phyloP scores from a whole-genome alignment of 1,140 invertebrate genomes.

The Tribolium madens region DNA sequence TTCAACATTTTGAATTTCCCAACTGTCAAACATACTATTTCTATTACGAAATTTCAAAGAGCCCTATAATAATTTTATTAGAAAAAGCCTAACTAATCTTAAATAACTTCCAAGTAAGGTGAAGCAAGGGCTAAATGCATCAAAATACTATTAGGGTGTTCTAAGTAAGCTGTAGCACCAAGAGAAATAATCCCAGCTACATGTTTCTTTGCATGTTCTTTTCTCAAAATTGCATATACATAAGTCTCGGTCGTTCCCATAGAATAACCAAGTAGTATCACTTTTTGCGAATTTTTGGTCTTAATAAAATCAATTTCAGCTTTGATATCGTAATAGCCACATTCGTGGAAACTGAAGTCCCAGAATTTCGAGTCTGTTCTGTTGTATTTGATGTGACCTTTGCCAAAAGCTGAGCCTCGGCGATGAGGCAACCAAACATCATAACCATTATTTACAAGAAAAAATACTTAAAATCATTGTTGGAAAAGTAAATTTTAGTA shows the following conservation, averaged over 20 bases:
- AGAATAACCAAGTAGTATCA: constrained; percentile 20
- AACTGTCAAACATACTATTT: not conserved
- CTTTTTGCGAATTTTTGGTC: not conserved
- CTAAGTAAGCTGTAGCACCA: constrained; percentile 79
- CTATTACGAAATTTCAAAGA: not conserved
- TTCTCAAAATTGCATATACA: constrained; percentile 24
- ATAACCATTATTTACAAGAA: constrained; percentile 13
- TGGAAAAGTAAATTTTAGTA: not conserved
- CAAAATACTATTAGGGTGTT: constrained; percentile 68
- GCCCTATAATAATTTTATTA: not conserved
- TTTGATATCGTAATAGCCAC: constrained; percentile 17
- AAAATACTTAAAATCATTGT: constrained; percentile 9
- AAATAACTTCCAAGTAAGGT: constrained; percentile 46
- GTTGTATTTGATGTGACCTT: constrained; percentile 4
- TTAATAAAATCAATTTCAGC: constrained; percentile 23
- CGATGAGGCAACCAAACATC: constrained; percentile 23
- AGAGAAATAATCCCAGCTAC: constrained; percentile 71
- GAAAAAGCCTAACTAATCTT: not conserved
- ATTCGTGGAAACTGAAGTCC: constrained; percentile 33
- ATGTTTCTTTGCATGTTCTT: constrained; percentile 54
- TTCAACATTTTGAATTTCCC: not conserved
- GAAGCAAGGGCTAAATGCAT: constrained; percentile 41
- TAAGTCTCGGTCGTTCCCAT: constrained; percentile 19
- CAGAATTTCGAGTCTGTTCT: constrained; percentile 10
- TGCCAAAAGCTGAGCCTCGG: not conserved